A percentile compares a stretch with the other conserved stretches of the same genome.
Conservation (phyloP, 2,113 vertebrate genomes). For the Corythornis madagascariensis region DNA sequence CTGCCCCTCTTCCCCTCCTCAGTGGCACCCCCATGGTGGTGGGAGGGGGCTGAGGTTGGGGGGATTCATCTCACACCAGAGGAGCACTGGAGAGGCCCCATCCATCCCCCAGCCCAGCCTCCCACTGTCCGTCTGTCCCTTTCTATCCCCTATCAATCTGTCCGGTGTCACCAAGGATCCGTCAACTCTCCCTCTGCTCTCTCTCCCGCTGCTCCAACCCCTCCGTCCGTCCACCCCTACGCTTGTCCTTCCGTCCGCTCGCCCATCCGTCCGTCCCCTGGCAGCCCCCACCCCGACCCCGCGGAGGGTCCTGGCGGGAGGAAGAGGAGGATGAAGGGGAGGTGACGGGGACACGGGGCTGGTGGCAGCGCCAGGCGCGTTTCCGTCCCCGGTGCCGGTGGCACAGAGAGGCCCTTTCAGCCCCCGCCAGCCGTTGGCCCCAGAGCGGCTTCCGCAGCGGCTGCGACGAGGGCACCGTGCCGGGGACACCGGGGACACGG, state of each 20-base stretch:
- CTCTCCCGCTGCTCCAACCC: neutral
- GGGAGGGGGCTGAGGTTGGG: neutral
- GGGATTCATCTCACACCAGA: neutral
- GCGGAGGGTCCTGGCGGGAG: neutral
- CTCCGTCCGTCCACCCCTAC: neutral
- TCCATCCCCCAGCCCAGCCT: neutral
- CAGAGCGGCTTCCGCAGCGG: neutral
- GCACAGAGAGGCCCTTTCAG: conserved; percentile 15
- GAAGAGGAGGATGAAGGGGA: conserved; percentile 19
- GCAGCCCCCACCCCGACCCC: no score
- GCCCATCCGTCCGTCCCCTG: neutral
- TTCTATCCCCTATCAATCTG: neutral
- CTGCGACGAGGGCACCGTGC: neutral
- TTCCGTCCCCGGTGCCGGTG: neutral
- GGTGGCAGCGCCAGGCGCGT: neutral
- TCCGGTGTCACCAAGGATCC: neutral
- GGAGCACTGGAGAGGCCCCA: no score
- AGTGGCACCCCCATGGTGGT: neutral
- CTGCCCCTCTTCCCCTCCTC: neutral
- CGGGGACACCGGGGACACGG: neutral
- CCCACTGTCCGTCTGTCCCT: neutral
- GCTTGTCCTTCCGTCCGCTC: no score
- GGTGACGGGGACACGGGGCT: neutral
- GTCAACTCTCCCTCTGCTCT: neutral
- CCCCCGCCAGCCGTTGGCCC: conserved; percentile 23